A percentile compares a stretch with the other conserved stretches of the same genome.
These are phyloP conservation scores for Enteromius afrohamiltoni DNA, from an alignment of 2,797 vertebrate genomes.

Conservation along the genomic window DNA sequence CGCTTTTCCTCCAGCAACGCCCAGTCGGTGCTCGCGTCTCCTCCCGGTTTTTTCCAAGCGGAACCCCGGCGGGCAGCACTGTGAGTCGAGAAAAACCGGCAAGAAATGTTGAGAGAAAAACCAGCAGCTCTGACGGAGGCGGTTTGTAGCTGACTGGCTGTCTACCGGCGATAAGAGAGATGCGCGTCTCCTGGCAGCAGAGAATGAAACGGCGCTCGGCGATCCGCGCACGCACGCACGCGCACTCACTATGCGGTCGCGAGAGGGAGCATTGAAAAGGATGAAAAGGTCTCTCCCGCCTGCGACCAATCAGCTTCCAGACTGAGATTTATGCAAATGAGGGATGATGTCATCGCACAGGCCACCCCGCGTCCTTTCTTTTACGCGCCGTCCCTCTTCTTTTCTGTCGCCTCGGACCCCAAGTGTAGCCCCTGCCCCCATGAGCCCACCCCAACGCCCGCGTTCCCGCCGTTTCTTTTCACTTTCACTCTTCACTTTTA, in stretches of 20 bases:
- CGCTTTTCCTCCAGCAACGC: constrained; percentile 72
- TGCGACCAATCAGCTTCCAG: constrained; percentile 71
- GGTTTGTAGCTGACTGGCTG: constrained; percentile 51
- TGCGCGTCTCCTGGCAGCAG: constrained; percentile 61
- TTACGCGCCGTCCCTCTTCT: constrained; percentile 46
- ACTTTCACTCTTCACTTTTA: constrained; percentile 40
- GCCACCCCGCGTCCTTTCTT: constrained; percentile 70
- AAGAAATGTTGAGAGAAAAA: neutral
- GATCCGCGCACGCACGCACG: constrained; percentile 55
- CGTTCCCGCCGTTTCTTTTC: constrained; percentile 57
- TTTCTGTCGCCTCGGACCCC: constrained; percentile 66
- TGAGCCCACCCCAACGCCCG: constrained; percentile 15
- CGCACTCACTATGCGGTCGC: constrained; percentile 56
- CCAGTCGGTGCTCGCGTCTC: constrained; percentile 66
- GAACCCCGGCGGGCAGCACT: neutral
- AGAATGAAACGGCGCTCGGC: constrained; percentile 72
- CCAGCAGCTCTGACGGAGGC: constrained; percentile 6
- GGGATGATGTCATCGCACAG: constrained; percentile 80
- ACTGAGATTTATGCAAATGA: constrained; percentile 78
- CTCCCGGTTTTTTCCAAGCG: neutral
- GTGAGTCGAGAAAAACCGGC: neutral
- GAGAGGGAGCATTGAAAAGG: constrained; percentile 73
- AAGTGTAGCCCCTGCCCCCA: constrained; percentile 18
- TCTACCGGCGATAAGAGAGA: constrained; percentile 29
- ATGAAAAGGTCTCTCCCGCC: constrained; percentile 72